Evolutionary conservation across 2,888 invertebrate genomes (phyloP).

Genomic region (Abrostola tripartita): DNA sequence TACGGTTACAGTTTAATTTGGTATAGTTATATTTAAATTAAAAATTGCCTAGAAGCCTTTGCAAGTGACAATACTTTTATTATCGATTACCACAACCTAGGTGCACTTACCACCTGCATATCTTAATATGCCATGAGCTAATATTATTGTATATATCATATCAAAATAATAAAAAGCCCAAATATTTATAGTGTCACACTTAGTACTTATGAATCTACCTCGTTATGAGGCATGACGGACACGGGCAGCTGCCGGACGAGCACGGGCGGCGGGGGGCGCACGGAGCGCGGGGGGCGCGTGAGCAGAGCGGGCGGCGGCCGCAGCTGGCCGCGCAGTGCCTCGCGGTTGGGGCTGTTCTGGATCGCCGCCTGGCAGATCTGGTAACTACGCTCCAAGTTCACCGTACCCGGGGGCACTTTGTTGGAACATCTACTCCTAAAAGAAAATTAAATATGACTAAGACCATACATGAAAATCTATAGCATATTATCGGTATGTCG

Average conservation of each 20-base stretch:
- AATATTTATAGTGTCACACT: too few relatives aligned
- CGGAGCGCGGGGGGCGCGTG: constrained; percentile 78
- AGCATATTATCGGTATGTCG: too few relatives aligned
- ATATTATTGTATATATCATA: too few relatives aligned
- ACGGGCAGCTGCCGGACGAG: constrained; percentile 90
- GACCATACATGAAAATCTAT: too few relatives aligned
- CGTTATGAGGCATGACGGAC: constrained; percentile 85
- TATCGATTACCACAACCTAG: too few relatives aligned
- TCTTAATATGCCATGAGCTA: too few relatives aligned
- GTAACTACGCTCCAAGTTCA: constrained; percentile 97
- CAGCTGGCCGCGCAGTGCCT: constrained; percentile 94
- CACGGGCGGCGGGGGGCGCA: constrained; percentile 84
- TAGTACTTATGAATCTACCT: constrained; percentile 65
- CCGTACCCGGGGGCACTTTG: constrained; percentile 95
- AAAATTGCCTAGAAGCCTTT: too few relatives aligned
- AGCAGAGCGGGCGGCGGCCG: constrained; percentile 95
- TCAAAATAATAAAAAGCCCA: neutral
- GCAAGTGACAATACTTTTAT: too few relatives aligned
- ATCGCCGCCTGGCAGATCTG: constrained; percentile 98
- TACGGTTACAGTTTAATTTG: too few relatives aligned
- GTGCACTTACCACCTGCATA: too few relatives aligned
- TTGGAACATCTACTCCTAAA: constrained; percentile 89
- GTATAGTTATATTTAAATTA: too few relatives aligned
- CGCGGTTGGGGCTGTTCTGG: constrained; percentile 97
- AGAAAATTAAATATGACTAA: constrained; percentile 3